Conservation (phyloP, 2,113 vertebrate species). For the Balaeniceps rex region DNA sequence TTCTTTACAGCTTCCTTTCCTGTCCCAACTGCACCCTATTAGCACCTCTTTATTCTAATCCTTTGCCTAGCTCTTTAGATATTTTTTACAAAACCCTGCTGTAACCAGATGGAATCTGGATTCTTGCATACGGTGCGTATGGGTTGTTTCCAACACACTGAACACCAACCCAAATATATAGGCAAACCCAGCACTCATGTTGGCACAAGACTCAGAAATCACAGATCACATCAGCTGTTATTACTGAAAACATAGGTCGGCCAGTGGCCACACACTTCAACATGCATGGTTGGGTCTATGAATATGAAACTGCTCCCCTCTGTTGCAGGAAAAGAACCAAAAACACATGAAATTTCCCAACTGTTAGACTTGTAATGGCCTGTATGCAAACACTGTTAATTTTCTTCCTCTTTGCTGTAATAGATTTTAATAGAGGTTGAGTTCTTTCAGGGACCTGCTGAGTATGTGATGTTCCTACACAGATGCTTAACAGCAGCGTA, state of each 20-base stretch:
- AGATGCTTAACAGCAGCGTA: background rate
- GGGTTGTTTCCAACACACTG: slow-evolving; percentile 43
- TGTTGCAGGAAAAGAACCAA: background rate
- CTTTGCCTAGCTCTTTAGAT: slow-evolving; percentile 49
- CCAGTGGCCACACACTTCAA: slow-evolving; percentile 55
- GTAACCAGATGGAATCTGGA: slow-evolving; percentile 61
- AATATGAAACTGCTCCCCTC: slow-evolving; percentile 1
- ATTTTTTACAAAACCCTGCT: slow-evolving; percentile 54
- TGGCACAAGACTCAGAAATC: slow-evolving; percentile 61
- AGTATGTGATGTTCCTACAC: background rate
- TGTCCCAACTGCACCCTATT: slow-evolving; percentile 64
- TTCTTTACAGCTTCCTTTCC: slow-evolving; percentile 66
- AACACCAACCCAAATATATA: slow-evolving; percentile 50
- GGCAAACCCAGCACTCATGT: slow-evolving; percentile 11
- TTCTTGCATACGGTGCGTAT: background rate
- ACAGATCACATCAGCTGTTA: slow-evolving; percentile 63
- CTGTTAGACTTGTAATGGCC: background rate
- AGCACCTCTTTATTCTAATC: slow-evolving; percentile 75
- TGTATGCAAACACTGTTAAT: background rate
- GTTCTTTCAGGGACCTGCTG: slow-evolving; percentile 16
- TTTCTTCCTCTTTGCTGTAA: background rate
- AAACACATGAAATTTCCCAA: background rate
- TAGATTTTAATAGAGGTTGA: background rate
- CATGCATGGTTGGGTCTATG: slow-evolving; percentile 28
- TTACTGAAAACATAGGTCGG: slow-evolving; percentile 54